These are phyloP conservation scores for Cotesia congregata DNA, from an alignment of 2,888 invertebrate species.

Conservation along the genomic window DNA sequence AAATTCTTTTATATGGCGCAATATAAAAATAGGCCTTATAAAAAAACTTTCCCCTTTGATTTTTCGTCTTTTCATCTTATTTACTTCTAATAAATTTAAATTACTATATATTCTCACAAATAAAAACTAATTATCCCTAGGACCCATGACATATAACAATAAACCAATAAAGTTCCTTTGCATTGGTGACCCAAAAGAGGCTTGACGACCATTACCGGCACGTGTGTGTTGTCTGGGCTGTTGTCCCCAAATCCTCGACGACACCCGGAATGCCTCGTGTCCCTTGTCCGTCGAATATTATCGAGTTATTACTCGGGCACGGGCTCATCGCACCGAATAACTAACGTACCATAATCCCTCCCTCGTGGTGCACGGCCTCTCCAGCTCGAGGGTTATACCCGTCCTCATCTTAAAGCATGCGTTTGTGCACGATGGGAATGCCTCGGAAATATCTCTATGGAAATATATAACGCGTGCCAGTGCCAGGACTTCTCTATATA, in stretches of 20 bases:
- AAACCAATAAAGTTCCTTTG: no score
- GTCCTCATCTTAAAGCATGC: not conserved
- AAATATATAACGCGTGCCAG: slow-evolving; percentile 18
- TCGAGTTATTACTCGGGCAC: not conserved
- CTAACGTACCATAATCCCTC: not conserved
- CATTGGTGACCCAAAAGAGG: not conserved
- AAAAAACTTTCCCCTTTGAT: no score
- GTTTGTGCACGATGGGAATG: slow-evolving; percentile 8
- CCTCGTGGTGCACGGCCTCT: not conserved
- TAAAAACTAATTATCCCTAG: no score
- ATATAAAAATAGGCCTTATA: no score
- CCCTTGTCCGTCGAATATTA: not conserved
- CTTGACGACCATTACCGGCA: not conserved
- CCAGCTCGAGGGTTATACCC: not conserved
- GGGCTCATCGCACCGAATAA: not conserved
- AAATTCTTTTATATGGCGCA: no score
- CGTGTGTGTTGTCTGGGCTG: not conserved
- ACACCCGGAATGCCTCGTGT: not conserved
- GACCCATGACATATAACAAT: no score
- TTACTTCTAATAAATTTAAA: no score
- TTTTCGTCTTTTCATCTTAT: no score
- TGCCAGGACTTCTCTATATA: not conserved
- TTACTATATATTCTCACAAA: no score
- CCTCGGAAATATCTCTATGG: slow-evolving; percentile 4
- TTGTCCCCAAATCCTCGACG: not conserved